These are phyloP conservation scores for Leucophenga maculata DNA, from an alignment of 2,888 invertebrate species.

Conservation along the genomic window DNA sequence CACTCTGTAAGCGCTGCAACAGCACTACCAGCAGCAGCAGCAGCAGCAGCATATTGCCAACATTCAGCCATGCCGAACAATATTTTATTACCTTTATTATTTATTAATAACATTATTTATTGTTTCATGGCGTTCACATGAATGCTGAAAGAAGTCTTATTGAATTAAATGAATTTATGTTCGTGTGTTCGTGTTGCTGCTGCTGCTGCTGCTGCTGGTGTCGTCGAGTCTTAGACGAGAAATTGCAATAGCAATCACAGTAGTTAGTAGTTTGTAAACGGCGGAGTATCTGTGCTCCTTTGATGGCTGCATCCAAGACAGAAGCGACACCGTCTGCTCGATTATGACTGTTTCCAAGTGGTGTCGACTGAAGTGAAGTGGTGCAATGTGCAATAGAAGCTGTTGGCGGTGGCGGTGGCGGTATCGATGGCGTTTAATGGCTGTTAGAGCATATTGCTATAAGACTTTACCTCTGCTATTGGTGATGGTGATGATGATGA, in stretches of 20 bases:
- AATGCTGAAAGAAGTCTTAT: conserved; percentile 55
- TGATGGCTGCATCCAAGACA: background rate
- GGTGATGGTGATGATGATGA: conserved; percentile 23
- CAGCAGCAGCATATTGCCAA: conserved; percentile 47
- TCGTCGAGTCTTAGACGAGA: background rate
- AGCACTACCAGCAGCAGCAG: conserved; percentile 3
- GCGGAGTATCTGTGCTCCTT: background rate
- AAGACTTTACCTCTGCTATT: background rate
- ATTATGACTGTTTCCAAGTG: background rate
- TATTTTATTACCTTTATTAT: conserved; percentile 70
- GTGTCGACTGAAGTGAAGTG: background rate
- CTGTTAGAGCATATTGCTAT: background rate
- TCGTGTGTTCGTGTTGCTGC: conserved; percentile 15
- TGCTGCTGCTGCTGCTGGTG: background rate
- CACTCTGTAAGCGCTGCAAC: background rate
- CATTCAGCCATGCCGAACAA: conserved; percentile 40
- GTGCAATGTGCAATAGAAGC: background rate
- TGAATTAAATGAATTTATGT: conserved; percentile 55
- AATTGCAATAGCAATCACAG: background rate
- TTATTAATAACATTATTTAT: conserved; percentile 72
- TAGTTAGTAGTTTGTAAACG: too few species aligned
- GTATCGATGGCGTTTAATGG: conserved; percentile 1
- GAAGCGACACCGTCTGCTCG: background rate
- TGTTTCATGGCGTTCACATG: conserved; percentile 70
- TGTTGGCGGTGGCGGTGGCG: background rate